These are phyloP conservation scores for Oceanodroma leucorhoa DNA, from an alignment of 2,797 vertebrate genomes.

Conservation along the genomic window DNA sequence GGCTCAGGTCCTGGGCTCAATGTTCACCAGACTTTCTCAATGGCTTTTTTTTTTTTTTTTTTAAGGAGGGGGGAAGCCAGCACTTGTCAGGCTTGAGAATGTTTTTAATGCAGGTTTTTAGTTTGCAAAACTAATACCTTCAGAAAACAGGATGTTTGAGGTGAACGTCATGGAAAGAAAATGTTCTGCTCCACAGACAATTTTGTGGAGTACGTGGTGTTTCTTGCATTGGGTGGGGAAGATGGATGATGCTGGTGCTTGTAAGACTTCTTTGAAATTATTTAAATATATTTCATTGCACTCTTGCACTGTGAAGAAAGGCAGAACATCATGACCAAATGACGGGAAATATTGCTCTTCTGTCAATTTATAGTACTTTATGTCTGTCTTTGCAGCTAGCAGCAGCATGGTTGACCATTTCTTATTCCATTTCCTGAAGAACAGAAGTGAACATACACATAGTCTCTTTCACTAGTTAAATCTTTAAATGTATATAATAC, in stretches of 20 bases:
- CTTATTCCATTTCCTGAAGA: not conserved
- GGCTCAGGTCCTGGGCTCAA: conserved; percentile 44
- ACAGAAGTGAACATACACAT: not conserved
- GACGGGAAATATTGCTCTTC: not conserved
- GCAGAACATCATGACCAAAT: not conserved
- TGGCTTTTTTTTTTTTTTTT: not conserved
- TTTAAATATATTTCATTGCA: not conserved
- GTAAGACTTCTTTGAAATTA: not conserved
- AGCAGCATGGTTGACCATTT: not conserved
- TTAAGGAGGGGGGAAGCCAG: not conserved
- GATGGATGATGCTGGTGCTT: not conserved
- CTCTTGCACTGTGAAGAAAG: not conserved
- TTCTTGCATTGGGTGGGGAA: not conserved
- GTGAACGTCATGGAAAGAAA: not conserved
- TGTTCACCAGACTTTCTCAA: conserved; percentile 59
- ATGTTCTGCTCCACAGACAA: not conserved
- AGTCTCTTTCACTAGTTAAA: not conserved
- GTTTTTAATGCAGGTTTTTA: not conserved
- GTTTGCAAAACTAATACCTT: not conserved
- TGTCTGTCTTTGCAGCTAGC: not conserved
- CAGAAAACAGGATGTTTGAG: not conserved
- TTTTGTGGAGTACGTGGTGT: not conserved
- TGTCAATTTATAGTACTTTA: not conserved
- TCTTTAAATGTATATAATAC: not conserved
- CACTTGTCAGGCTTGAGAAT: not conserved